These are phyloP conservation scores for Cebidichthys violaceus DNA, from an alignment of 2,113 vertebrate genomes.

Conservation along the genomic window DNA sequence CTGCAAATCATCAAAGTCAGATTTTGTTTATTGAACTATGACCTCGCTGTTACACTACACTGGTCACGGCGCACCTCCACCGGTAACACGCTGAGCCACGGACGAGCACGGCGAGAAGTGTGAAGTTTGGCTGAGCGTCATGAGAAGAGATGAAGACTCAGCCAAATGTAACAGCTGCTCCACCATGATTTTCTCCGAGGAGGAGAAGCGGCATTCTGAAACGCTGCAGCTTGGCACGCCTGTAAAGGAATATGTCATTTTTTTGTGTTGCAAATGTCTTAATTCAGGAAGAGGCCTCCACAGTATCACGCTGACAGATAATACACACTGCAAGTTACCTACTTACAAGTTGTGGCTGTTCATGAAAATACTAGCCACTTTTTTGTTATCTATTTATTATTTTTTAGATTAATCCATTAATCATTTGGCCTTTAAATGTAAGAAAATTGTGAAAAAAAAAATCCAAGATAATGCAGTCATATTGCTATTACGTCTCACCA, in stretches of 20 bases:
- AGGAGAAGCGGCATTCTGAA: constrained; percentile 33
- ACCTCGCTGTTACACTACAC: background rate
- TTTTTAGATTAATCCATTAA: background rate
- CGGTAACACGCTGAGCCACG: background rate
- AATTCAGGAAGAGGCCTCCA: constrained; percentile 44
- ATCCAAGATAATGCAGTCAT: background rate
- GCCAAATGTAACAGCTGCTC: constrained; percentile 72
- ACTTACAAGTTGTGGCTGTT: background rate
- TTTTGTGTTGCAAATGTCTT: constrained; percentile 47
- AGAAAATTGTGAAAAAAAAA: background rate
- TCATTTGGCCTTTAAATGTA: background rate
- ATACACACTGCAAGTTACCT: background rate
- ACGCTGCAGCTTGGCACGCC: constrained; percentile 55
- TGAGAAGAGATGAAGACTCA: constrained; percentile 52
- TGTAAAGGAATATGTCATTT: constrained; percentile 46
- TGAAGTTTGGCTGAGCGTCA: constrained; percentile 58
- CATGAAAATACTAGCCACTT: background rate
- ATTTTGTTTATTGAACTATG: constrained; percentile 1
- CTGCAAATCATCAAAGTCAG: background rate
- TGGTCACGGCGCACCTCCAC: background rate
- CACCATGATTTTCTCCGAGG: constrained; percentile 52
- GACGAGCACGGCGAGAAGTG: constrained; percentile 15
- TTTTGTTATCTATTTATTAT: background rate
- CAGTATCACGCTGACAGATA: constrained; percentile 7
- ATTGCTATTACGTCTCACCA: background rate